Percentiles rank a stretch among this genome's conserved stretches.
phyloP scores from a whole-genome alignment of 2,113 vertebrate genomes.

The Gorsachius goisagi region DNA sequence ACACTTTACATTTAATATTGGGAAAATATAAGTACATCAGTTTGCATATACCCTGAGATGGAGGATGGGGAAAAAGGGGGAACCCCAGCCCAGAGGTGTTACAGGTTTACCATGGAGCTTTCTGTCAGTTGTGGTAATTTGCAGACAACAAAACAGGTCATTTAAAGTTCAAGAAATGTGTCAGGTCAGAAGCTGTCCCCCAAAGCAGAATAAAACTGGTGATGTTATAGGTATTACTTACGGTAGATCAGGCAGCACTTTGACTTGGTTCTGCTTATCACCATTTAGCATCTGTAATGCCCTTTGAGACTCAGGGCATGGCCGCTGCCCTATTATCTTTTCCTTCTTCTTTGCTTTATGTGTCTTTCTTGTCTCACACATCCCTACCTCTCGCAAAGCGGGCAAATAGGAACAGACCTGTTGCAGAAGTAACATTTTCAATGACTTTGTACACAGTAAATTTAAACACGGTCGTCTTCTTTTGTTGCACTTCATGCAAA shows the following conservation, averaged over 20 bases:
- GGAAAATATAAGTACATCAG: not conserved
- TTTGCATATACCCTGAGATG: not conserved
- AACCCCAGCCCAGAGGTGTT: conserved; percentile 17
- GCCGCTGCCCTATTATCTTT: conserved; percentile 59
- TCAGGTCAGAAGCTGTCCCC: conserved; percentile 68
- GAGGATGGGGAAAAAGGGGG: not conserved
- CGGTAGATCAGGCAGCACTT: conserved; percentile 75
- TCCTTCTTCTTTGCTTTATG: not conserved
- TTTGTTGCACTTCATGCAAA: not conserved
- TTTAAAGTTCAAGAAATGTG: conserved; percentile 69
- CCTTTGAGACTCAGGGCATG: conserved; percentile 70
- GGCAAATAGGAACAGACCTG: conserved; percentile 88
- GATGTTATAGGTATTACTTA: conserved; percentile 79
- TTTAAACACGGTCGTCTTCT: not conserved
- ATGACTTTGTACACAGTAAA: not conserved
- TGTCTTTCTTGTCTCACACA: conserved; percentile 32
- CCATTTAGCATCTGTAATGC: conserved; percentile 77
- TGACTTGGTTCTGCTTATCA: conserved; percentile 71
- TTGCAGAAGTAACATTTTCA: conserved; percentile 64
- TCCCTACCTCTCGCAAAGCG: conserved; percentile 77
- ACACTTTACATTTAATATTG: not conserved
- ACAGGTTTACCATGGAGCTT: conserved; percentile 47
- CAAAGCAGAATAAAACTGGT: conserved; percentile 63
- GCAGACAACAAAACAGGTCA: conserved; percentile 68
- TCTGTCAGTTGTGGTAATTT: conserved; percentile 61